A percentile compares a stretch with the other conserved stretches of the same genome.
phyloP scores from a whole-genome alignment of 2,888 invertebrate species.

The Eremobia ochroleuca region DNA sequence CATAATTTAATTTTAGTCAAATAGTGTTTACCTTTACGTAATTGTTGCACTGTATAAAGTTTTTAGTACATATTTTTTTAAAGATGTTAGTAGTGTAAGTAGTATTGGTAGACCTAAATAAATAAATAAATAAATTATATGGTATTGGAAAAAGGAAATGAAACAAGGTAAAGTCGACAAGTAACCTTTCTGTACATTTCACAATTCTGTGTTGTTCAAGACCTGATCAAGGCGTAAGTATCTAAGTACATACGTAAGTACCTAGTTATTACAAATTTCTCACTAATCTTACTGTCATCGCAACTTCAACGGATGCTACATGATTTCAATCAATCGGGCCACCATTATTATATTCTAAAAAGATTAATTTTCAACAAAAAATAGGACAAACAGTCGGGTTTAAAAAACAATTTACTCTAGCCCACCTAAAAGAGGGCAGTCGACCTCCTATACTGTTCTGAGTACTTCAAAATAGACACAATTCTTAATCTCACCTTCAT shows the following conservation, averaged over 20 bases:
- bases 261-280: background rate
- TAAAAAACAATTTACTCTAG: slow-evolving; percentile 50
- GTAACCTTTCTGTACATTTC: too few species aligned
- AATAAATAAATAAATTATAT: too few species aligned
- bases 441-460: slow-evolving; percentile 41
- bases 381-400: background rate
- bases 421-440: slow-evolving; percentile 49
- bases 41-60: background rate
- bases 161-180: too few species aligned
- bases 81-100: background rate
- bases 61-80: background rate
- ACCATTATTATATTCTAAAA: background rate
- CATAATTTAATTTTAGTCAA: background rate
- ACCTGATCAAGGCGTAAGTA: background rate
- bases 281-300: background rate
- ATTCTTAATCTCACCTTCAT: slow-evolving; percentile 47
- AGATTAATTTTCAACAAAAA: slow-evolving; percentile 21
- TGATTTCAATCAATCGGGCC: background rate
- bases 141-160: too few species aligned
- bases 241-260: too few species aligned
- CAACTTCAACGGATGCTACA: background rate
- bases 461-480: slow-evolving; percentile 49
- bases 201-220: too few species aligned
- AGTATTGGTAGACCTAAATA: background rate
- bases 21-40: background rate